Conservation (phyloP, 2,888 invertebrate genomes). For the Epistrophe eligans region DNA sequence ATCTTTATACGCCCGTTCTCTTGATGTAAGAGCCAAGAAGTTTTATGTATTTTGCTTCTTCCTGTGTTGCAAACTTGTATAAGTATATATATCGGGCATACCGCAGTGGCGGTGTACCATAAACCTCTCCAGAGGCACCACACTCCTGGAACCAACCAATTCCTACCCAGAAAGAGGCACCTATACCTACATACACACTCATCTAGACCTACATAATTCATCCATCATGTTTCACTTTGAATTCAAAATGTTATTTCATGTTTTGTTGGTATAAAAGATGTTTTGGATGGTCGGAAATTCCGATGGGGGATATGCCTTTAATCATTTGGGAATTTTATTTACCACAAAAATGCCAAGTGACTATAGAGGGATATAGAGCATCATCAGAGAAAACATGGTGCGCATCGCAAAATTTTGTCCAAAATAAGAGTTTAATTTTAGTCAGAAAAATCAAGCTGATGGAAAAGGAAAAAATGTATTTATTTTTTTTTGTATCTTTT, state of each 20-base stretch:
- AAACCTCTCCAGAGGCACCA: conserved; percentile 43
- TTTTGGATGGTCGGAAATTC: conserved; percentile 28
- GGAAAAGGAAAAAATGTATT: not conserved
- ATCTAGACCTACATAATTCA: conserved; percentile 60
- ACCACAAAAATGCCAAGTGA: conserved; percentile 58
- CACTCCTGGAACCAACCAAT: not conserved
- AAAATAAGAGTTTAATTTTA: conserved; percentile 49
- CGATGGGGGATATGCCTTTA: conserved; percentile 43
- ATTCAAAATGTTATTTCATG: conserved; percentile 59
- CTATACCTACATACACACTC: not conserved
- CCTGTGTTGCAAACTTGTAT: conserved; percentile 3
- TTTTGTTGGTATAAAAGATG: conserved; percentile 41
- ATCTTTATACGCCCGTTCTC: conserved; percentile 51
- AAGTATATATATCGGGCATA: not conserved
- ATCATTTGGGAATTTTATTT: conserved; percentile 64
- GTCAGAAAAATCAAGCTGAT: conserved; percentile 10
- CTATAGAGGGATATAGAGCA: not conserved
- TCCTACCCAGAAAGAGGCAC: not conserved
- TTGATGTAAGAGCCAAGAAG: conserved; percentile 38
- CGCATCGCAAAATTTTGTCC: not conserved
- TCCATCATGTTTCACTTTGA: conserved; percentile 66
- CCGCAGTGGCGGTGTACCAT: conserved; percentile 22
- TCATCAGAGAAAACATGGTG: not conserved
- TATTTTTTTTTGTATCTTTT: not conserved
- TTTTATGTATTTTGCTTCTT: conserved; percentile 52